Evolutionary conservation across 2,113 vertebrate genomes (phyloP).

Genomic region (Rhadina sibilatrix): DNA sequence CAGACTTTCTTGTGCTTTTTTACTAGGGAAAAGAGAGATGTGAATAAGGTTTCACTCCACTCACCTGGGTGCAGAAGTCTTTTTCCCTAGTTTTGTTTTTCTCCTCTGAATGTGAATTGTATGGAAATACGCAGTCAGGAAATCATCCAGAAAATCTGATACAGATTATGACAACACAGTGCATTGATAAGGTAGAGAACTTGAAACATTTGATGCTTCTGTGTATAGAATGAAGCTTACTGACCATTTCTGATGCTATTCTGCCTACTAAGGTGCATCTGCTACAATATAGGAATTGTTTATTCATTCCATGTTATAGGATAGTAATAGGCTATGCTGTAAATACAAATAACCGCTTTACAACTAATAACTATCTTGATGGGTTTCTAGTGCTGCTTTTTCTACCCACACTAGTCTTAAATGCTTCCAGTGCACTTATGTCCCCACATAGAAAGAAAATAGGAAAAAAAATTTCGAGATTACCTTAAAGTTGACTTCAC

Average conservation of each 20-base stretch:
- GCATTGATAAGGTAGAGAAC: neutral
- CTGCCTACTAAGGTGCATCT: neutral
- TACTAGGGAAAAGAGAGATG: neutral
- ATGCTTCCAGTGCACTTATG: neutral
- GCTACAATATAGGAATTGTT: neutral
- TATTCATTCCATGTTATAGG: neutral
- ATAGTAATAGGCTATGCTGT: neutral
- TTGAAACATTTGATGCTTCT: neutral
- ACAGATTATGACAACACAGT: neutral
- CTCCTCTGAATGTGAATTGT: neutral
- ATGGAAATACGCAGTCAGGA: neutral
- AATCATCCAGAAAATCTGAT: neutral
- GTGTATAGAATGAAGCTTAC: neutral
- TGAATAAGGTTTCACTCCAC: neutral
- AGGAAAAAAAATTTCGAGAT: neutral
- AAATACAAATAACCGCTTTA: neutral
- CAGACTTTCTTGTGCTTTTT: neutral
- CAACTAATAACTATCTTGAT: neutral
- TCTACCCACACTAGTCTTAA: neutral
- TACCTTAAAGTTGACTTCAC: neutral
- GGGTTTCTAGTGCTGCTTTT: neutral
- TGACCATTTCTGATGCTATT: neutral
- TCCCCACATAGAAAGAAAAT: neutral
- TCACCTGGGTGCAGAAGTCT: neutral
- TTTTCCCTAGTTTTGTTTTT: neutral